A percentile compares a stretch with the other conserved stretches of the same genome.
These are phyloP conservation scores for Plecotus auritus DNA, from an alignment of 2,113 vertebrate genomes.

Conservation along the genomic window DNA sequence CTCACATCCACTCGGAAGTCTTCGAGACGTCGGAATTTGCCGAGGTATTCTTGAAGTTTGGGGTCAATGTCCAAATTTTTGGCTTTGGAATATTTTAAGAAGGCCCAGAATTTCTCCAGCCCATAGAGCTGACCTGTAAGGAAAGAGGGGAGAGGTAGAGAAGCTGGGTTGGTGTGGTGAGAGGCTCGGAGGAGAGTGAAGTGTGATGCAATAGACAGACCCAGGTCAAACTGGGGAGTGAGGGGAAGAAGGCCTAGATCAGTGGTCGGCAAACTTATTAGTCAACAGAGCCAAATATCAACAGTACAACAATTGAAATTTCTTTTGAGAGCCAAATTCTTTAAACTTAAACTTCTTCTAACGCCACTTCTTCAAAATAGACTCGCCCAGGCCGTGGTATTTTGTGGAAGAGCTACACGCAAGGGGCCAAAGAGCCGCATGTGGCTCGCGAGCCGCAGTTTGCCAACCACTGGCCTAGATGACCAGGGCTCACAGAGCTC, in stretches of 20 bases:
- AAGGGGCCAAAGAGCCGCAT: no score
- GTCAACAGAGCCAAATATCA: no score
- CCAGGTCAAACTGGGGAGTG: neutral
- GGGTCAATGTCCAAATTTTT: constrained; percentile 96
- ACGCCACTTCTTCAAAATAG: no score
- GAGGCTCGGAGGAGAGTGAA: neutral
- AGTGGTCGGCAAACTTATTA: no score
- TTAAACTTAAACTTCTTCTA: no score
- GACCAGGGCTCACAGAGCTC: fast-evolving
- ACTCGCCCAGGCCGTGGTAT: no score
- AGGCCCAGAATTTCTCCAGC: constrained; percentile 99
- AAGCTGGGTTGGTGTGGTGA: neutral
- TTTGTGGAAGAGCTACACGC: no score
- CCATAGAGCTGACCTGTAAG: constrained; percentile 94
- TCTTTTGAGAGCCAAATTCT: no score
- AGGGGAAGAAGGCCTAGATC: neutral
- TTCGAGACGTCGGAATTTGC: constrained; percentile 97
- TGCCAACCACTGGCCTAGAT: no score
- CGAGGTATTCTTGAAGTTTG: constrained; percentile 93
- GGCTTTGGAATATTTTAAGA: constrained; percentile 98
- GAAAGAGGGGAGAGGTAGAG: neutral
- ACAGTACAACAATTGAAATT: no score
- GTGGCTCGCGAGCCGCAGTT: no score
- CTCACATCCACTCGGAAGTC: constrained; percentile 98
- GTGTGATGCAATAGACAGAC: fast-evolving